Base-by-base conservation (phyloP, 2,113 vertebrate genomes). In the Lutjanus erythropterus region DNA sequence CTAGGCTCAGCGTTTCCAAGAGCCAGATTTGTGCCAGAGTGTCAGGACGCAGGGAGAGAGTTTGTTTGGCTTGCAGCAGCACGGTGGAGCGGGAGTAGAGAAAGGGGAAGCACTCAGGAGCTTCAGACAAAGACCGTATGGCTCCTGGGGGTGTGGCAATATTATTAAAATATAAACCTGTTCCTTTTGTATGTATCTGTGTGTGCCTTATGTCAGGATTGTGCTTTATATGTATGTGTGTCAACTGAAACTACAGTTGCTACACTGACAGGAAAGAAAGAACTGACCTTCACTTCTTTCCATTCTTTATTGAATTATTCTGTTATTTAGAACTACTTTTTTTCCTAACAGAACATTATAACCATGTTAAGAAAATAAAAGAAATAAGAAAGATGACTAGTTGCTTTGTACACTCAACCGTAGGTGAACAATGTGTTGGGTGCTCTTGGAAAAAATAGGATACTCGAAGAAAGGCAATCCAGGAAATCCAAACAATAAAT, bases 121-220 rank as follows among this genome's bases (percentile, higher is more conserved):
- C 50, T 65, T 71, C 82, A 88, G 89, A 93, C 80, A 87, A 76
- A 80, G 74, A 85, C 68, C 88, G 84, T 83, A 88, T 91, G 91
- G 82, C 62, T 88, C 23, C 55, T 80, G 80, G 60, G 18, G 90
- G 81, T 86, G 68, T 78, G 60, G 78, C 76, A 67, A 65, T 76
- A 78, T n/a, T 58, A 86, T 70, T 50, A 41, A 64, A 71, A 80
- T 53, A 25, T 44, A 47, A 60, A 75, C 65, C 27, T 46, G 29
- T 69, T 27, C 42, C 12, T 61, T 62, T 82, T 39, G 23, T 44
- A 3, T 58, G 55, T 72, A 18, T 66, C 19, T 41, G 29, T 33
- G 62, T 55, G 62, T 21, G 25, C 58, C 37, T 9, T 61, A 15
- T 71, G 23, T 74, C 59, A 53, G 46, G 55, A 55, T 5, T 59